Conservation (phyloP, 2,888 invertebrate genomes). For the Clostera curtula region DNA sequence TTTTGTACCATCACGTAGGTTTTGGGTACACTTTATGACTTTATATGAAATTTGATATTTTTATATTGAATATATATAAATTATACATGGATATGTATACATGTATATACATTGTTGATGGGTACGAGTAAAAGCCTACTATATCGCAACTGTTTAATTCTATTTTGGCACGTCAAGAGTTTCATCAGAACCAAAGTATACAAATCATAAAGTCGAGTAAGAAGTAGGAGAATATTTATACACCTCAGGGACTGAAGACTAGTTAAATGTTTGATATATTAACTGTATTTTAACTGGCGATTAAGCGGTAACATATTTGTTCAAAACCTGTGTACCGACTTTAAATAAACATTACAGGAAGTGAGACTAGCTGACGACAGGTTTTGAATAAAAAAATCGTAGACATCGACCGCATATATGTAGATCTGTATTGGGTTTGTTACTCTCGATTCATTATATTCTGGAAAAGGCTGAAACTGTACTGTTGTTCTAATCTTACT, state of each 20-base stretch:
- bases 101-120: conserved; percentile 75
- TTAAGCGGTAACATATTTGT: conserved; percentile 64
- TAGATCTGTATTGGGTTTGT: conserved; percentile 48
- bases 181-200: conserved; percentile 75
- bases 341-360: conserved; percentile 57
- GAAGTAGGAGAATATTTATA: conserved; percentile 74
- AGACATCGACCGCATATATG: conserved; percentile 56
- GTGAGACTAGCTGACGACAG: conserved; percentile 62
- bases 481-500: conserved; percentile 42
- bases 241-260: conserved; percentile 74
- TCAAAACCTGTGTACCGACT: conserved; percentile 70
- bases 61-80: conserved; percentile 75
- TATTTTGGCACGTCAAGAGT: conserved; percentile 73
- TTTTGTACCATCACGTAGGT: conserved; percentile 74
- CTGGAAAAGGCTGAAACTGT: conserved; percentile 51
- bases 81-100: conserved; percentile 75
- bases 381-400: conserved; percentile 70
- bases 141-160: conserved; percentile 74
- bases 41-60: conserved; percentile 75
- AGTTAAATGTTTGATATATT: conserved; percentile 74
- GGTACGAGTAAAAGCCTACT: conserved; percentile 71
- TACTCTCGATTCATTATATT: conserved; percentile 32
- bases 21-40: conserved; percentile 76
- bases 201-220: conserved; percentile 73
- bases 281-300: conserved; percentile 71